Base-by-base conservation (phyloP, 2,797 vertebrate species). In the Sylvia borin region DNA sequence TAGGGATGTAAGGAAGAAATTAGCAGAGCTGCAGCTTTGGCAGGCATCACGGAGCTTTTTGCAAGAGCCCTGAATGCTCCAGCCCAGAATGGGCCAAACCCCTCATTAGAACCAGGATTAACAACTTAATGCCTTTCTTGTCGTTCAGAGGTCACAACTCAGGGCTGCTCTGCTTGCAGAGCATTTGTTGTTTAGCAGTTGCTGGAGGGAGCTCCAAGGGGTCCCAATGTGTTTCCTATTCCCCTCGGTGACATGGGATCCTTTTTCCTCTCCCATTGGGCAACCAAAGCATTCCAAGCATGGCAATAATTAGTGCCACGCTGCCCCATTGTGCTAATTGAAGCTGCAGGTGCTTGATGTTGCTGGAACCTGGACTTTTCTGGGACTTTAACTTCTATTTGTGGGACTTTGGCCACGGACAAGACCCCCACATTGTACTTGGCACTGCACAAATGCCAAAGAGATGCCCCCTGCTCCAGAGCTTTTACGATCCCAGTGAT, bases 21-120 rank as follows among this genome's bases (percentile, higher is more conserved):
- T 77, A 96, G 75, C 78, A 5, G 43, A 72, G 73, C 92, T 95
- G 78, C 73, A 96, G 85, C 60, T 96, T 96, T 93, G 93, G 95
- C 92, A 94, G 72, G 68, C 67, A 36, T n/a, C 68, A 25, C 4
- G 2, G 25, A 4, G 54, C 79, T 91, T 53, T 62, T 94, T 88
- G 68, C 81, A 61, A 24, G 64, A 77, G 65, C 57, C 77, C 72
- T 73, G 65, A 54, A 67, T 51, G 68, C 70, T 93, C 25, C 2
- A 27, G 70, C 68, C 55, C 51, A 11, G 87, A 62, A 65, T 26
- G 45, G 77, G 88, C 91, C 83, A 83, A 93, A 90, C 73, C 2
- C 21, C 48, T 96, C 85, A 70, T 79, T 92, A 85, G 47, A 60
- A 90, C 31, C 83, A 73, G 74, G 45, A 93, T 92, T 91, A 96